Conservation (phyloP, 2,797 vertebrate genomes). For the Liasis olivaceus region DNA sequence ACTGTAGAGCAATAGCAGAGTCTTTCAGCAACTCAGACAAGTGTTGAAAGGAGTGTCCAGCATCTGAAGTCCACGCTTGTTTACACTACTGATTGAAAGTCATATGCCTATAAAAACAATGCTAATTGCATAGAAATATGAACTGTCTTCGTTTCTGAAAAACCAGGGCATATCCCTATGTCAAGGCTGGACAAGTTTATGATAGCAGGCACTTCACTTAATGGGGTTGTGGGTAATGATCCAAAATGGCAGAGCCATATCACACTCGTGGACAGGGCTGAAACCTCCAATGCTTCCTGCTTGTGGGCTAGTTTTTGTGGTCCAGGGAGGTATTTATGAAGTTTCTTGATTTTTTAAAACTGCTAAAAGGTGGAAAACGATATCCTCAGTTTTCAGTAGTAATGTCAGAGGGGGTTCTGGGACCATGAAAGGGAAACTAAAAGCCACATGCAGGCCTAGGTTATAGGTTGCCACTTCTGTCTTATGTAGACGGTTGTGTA, state of each 20-base stretch:
- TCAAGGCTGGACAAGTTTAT: neutral
- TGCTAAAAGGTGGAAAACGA: neutral
- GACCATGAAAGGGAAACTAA: neutral
- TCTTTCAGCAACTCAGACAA: neutral
- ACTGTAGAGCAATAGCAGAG: neutral
- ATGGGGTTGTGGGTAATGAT: neutral
- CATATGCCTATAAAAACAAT: neutral
- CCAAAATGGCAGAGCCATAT: neutral
- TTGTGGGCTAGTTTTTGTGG: neutral
- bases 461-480: neutral
- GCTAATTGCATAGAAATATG: neutral
- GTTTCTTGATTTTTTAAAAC: neutral
- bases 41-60: neutral
- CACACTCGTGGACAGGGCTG: neutral
- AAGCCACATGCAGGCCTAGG: neutral
- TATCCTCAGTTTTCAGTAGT: neutral
- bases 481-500: neutral
- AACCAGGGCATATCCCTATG: neutral
- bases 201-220: neutral
- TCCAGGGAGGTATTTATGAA: neutral
- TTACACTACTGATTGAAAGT: no score
- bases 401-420: neutral
- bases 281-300: neutral
- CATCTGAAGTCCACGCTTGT: neutral
- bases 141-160: neutral